Evolutionary conservation across 1,140 invertebrate species (phyloP).

Genomic region (Drosophila kepulauana): DNA sequence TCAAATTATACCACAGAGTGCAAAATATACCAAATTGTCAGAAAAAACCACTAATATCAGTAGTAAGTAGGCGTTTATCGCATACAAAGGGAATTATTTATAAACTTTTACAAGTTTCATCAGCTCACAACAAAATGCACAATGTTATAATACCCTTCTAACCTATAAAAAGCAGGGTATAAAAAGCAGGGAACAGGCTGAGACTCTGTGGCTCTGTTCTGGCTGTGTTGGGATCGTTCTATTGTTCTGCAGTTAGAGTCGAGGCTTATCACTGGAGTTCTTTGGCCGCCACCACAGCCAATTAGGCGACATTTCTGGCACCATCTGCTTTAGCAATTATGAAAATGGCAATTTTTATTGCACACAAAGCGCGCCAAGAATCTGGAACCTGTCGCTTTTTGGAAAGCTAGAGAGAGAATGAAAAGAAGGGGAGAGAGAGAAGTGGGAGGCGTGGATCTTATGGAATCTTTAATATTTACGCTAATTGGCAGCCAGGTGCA

Average conservation of each 20-base stretch:
- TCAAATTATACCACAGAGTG: too few relatives aligned
- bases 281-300: constrained; percentile 54
- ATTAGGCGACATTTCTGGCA: constrained; percentile 82
- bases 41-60: too few relatives aligned
- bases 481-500: constrained; percentile 83
- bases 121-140: too few relatives aligned
- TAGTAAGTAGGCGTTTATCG: too few relatives aligned
- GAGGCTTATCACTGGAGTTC: constrained; percentile 56
- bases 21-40: too few relatives aligned
- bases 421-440: background rate
- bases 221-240: constrained; percentile 37
- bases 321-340: constrained; percentile 79
- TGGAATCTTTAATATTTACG: constrained; percentile 80
- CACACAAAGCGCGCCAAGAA: constrained; percentile 60
- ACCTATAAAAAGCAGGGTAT: too few relatives aligned
- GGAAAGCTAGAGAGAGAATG: background rate
- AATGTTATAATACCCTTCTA: too few relatives aligned
- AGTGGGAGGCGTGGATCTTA: constrained; percentile 6
- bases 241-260: constrained; percentile 63
- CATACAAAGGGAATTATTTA: too few relatives aligned
- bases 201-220: constrained; percentile 31
- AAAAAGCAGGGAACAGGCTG: background rate
- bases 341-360: constrained; percentile 84
- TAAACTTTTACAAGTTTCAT: too few relatives aligned
- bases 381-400: constrained; percentile 22